A percentile compares a stretch with the other conserved stretches of the same genome.
Conservation (phyloP, 2,888 invertebrate genomes). For the Lithophane leautieri region DNA sequence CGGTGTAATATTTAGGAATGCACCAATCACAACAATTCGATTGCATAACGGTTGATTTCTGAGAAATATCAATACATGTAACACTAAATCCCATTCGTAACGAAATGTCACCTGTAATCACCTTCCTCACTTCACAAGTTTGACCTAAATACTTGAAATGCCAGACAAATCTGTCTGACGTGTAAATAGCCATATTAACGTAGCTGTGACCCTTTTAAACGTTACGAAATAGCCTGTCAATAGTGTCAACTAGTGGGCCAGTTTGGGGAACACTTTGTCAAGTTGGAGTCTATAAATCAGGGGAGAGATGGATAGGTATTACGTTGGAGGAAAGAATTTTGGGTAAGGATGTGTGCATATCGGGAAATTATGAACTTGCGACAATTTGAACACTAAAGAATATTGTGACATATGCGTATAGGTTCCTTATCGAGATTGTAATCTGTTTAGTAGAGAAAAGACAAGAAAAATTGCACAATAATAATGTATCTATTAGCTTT, state of each 20-base stretch:
- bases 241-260: constrained; percentile 5
- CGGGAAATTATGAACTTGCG: fast-evolving
- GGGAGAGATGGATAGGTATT: constrained; percentile 27
- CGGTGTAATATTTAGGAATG: constrained; percentile 4
- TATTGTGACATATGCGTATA: too few species aligned
- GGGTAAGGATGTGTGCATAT: neutral
- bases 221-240: constrained; percentile 46
- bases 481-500: neutral
- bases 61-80: neutral
- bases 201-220: constrained; percentile 21
- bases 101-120: constrained; percentile 24
- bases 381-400: too few species aligned
- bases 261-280: constrained; percentile 29
- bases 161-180: constrained; percentile 20
- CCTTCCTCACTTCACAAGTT: constrained; percentile 13
- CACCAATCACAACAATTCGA: constrained; percentile 11
- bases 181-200: constrained; percentile 6
- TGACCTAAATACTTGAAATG: constrained; percentile 46
- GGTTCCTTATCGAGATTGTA: too few species aligned
- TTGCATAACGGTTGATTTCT: constrained; percentile 2
- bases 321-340: constrained; percentile 19
- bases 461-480: neutral
- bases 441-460: neutral
- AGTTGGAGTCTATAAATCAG: constrained; percentile 45
- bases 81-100: neutral